Percentiles rank a stretch among this genome's conserved stretches.
These are phyloP conservation scores for Aromia moschata DNA, from an alignment of 2,888 invertebrate species.

Conservation along the genomic window DNA sequence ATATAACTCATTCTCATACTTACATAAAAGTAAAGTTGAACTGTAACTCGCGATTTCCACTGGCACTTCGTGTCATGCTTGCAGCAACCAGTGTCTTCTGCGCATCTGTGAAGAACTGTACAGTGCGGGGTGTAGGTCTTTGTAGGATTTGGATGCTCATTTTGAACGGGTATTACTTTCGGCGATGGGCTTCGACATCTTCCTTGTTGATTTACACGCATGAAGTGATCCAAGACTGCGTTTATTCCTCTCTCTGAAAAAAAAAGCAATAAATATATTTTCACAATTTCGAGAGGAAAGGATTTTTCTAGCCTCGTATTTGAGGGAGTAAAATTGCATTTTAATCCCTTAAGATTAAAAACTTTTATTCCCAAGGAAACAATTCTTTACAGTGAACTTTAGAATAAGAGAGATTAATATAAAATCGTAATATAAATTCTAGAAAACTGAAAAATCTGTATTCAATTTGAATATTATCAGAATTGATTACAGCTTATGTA, in stretches of 20 bases:
- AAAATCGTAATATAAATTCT: too few relatives aligned
- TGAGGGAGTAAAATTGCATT: too few relatives aligned
- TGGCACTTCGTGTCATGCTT: constrained; percentile 78
- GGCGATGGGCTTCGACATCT: constrained; percentile 77
- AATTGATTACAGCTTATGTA: too few relatives aligned
- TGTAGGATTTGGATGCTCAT: constrained; percentile 74
- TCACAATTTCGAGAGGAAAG: too few relatives aligned
- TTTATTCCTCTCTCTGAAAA: constrained; percentile 57
- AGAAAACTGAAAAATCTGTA: too few relatives aligned
- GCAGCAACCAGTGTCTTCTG: constrained; percentile 90
- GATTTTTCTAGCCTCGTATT: too few relatives aligned
- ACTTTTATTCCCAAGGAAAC: too few relatives aligned
- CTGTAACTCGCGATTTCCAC: constrained; percentile 75
- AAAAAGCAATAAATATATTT: constrained; percentile 7
- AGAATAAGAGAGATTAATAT: too few relatives aligned
- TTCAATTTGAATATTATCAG: too few relatives aligned
- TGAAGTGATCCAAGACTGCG: constrained; percentile 54
- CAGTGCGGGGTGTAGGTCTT: constrained; percentile 86
- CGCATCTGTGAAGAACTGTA: constrained; percentile 86
- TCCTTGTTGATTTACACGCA: constrained; percentile 62
- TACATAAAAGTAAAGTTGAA: constrained; percentile 83
- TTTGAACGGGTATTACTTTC: constrained; percentile 78
- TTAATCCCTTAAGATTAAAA: too few relatives aligned
- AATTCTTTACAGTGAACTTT: too few relatives aligned
- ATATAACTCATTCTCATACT: too few relatives aligned